These are phyloP conservation scores for Piliocolobus tephrosceles DNA, from an alignment of 2,113 vertebrate species.

Conservation along the genomic window DNA sequence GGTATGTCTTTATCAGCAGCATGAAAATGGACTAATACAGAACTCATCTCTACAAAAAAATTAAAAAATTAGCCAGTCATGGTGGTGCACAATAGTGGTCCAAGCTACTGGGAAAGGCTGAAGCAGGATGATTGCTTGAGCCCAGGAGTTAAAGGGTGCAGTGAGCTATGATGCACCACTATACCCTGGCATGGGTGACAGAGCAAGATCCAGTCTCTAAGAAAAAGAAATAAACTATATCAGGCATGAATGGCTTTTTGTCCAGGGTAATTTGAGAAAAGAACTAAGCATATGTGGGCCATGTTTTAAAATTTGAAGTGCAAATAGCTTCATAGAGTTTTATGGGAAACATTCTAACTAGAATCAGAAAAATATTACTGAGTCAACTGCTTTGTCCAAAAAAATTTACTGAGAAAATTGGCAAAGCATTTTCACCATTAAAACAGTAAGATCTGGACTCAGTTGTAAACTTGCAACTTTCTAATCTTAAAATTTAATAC, in stretches of 20 bases:
- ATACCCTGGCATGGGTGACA: no score
- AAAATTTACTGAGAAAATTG: background rate
- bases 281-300: conserved; percentile 5
- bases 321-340: background rate
- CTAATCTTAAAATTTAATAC: background rate
- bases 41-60: no score
- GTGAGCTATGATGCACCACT: no score
- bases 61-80: no score
- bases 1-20: no score
- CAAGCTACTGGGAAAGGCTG: no score
- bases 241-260: background rate
- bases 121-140: no score
- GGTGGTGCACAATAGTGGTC: no score
- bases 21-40: no score
- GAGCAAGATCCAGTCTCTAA: no score
- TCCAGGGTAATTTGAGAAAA: background rate
- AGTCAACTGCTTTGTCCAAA: background rate
- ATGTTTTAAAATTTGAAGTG: conserved; percentile 26
- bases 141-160: no score
- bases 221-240: background rate
- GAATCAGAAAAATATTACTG: background rate
- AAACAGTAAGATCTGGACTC: background rate
- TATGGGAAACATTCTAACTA: background rate
- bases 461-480: background rate
- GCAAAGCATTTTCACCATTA: conserved; percentile 20